Conservation (phyloP, 2,797 vertebrate species). For the Lepus oiostolus region DNA sequence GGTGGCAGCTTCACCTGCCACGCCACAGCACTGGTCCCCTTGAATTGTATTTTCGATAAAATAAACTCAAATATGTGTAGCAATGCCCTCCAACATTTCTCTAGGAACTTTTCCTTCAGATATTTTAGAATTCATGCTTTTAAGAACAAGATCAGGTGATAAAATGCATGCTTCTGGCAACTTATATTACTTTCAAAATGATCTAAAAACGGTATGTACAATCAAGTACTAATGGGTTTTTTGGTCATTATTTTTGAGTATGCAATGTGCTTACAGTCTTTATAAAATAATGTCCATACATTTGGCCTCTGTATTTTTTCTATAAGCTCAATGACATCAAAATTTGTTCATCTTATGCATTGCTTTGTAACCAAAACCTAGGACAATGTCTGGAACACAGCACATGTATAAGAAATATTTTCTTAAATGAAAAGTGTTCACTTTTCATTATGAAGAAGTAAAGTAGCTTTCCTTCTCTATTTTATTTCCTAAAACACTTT, state of each 20-base stretch:
- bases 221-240: background rate
- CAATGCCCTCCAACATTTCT: background rate
- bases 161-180: background rate
- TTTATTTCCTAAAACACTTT: background rate
- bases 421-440: background rate
- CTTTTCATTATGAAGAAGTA: background rate
- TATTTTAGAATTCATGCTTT: conserved; percentile 28
- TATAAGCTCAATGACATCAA: background rate
- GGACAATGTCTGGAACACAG: background rate
- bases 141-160: background rate
- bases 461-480: background rate
- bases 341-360: background rate
- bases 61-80: background rate
- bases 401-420: background rate
- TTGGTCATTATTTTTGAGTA: background rate
- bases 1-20: too few species aligned
- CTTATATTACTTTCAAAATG: background rate
- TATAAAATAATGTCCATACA: background rate
- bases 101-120: background rate
- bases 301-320: background rate
- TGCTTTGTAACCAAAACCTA: background rate
- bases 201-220: background rate
- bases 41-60: background rate
- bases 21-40: too few species aligned
- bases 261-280: background rate